phyloP scores from a whole-genome alignment of 2,797 vertebrate genomes.

The Emys orbicularis region DNA sequence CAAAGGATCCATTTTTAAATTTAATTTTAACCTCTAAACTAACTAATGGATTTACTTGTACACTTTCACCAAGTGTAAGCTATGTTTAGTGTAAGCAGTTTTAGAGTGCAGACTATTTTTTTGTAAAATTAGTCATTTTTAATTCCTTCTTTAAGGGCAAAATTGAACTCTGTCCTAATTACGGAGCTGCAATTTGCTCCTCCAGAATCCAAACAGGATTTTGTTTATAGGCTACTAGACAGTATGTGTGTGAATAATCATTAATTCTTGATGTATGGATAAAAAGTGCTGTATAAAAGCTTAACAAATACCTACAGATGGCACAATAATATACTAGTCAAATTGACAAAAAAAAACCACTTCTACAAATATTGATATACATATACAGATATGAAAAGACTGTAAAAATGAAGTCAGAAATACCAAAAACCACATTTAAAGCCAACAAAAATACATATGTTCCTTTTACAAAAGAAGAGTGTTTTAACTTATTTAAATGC shows the following conservation, averaged over 20 bases:
- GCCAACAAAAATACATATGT: not conserved
- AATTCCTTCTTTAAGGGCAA: not conserved
- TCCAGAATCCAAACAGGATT: not conserved
- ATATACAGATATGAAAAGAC: rapidly evolving
- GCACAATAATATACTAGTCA: not conserved
- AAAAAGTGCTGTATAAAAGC: not conserved
- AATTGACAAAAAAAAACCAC: not conserved
- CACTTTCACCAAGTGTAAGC: not conserved
- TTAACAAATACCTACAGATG: not conserved
- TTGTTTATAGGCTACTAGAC: not conserved
- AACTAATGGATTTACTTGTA: not conserved
- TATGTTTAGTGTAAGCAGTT: rapidly evolving
- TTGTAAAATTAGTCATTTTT: not conserved
- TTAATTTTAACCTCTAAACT: not conserved
- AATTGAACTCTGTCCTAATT: not conserved
- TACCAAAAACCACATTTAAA: not conserved
- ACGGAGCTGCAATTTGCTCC: not conserved
- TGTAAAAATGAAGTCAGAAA: not conserved
- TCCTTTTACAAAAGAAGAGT: not conserved
- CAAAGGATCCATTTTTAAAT: not conserved
- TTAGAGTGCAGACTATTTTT: not conserved
- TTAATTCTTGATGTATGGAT: not conserved
- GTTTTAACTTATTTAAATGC: not conserved
- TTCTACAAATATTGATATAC: not conserved
- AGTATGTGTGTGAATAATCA: not conserved